phyloP scores from a whole-genome alignment of 2,797 vertebrate genomes.

The Helicolenus hilgendorfi region DNA sequence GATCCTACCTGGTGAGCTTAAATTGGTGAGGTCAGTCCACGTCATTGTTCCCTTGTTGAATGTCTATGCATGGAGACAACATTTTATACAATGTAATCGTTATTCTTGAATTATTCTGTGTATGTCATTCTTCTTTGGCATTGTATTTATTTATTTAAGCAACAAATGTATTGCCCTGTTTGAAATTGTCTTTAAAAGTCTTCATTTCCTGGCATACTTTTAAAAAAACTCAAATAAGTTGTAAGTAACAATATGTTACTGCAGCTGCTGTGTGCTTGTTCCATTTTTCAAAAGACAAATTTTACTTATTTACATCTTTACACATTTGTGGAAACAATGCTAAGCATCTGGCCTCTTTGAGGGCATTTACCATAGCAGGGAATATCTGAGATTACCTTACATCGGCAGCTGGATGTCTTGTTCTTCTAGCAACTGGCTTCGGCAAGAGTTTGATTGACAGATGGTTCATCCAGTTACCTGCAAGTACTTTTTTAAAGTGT shows the following conservation, averaged over 20 bases:
- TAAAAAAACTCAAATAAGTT: not conserved
- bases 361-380: not conserved
- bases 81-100: not conserved
- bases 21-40: conserved; percentile 24
- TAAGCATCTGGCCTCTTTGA: not conserved
- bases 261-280: not conserved
- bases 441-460: too few relatives aligned
- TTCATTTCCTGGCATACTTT: not conserved
- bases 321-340: too few relatives aligned
- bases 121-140: accelerated
- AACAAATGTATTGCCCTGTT: not conserved
- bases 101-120: not conserved
- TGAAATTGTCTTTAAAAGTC: not conserved
- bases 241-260: not conserved
- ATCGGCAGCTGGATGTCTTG: too few relatives aligned
- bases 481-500: too few relatives aligned
- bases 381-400: not conserved
- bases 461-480: too few relatives aligned
- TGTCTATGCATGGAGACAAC: not conserved
- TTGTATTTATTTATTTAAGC: not conserved
- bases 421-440: too few relatives aligned
- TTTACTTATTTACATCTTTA: too few relatives aligned
- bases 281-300: not conserved
- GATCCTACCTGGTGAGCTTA: conserved; percentile 1
- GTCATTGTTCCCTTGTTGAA: not conserved